phyloP scores from a whole-genome alignment of 2,797 vertebrate species.

The Rhinella marina region DNA sequence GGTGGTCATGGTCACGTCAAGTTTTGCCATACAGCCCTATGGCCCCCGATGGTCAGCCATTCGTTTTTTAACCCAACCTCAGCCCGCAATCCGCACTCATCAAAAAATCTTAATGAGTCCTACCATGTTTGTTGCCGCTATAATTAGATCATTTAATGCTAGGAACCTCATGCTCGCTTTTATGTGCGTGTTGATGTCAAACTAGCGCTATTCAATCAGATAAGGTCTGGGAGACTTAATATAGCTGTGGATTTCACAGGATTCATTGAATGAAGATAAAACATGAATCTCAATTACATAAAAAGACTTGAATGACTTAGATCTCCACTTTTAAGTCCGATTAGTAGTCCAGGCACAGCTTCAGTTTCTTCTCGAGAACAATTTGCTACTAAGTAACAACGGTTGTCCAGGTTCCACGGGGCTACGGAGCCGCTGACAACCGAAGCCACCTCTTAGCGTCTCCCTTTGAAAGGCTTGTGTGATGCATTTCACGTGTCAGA shows the following conservation, averaged over 20 bases:
- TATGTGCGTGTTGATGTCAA: neutral
- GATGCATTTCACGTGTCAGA: constrained; percentile 55
- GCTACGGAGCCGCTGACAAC: constrained; percentile 5
- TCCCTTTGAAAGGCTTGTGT: constrained; percentile 35
- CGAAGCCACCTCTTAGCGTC: constrained; percentile 31
- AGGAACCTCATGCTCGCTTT: constrained; percentile 19
- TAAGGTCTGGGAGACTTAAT: constrained; percentile 26
- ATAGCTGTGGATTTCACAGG: constrained; percentile 25
- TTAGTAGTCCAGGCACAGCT: constrained; percentile 35
- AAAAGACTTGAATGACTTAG: constrained; percentile 39
- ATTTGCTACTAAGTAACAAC: constrained; percentile 21
- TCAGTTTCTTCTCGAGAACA: neutral
- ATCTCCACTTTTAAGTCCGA: constrained; percentile 39
- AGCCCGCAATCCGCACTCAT: neutral
- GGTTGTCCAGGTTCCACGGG: constrained; percentile 14
- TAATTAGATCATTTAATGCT: constrained; percentile 21
- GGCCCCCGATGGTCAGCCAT: neutral
- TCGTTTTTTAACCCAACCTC: neutral
- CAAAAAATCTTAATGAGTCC: neutral
- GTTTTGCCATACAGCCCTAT: too few species aligned
- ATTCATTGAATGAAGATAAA: constrained; percentile 39
- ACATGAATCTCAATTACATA: constrained; percentile 44
- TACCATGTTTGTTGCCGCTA: neutral
- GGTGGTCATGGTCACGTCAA: too few species aligned
- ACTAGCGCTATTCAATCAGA: constrained; percentile 28